Evolutionary conservation across 2,797 vertebrate genomes (phyloP).

Genomic region (Macrochelys suwanniensis): DNA sequence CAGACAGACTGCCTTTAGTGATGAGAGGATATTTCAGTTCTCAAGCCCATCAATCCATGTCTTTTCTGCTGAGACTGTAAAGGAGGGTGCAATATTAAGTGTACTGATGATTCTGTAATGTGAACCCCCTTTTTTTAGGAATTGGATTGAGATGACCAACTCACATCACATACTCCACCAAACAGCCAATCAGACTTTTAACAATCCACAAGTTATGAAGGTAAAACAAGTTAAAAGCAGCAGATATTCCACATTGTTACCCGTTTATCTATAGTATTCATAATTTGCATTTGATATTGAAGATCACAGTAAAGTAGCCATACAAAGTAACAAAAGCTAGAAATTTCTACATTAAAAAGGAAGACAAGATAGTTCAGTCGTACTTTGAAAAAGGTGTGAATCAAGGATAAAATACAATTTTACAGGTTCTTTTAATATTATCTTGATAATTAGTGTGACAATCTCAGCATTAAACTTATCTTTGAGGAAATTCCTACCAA

Average conservation of each 20-base stretch:
- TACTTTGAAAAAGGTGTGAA: not conserved
- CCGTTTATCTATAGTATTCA: not conserved
- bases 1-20: not conserved
- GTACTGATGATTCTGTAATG: not conserved
- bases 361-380: not conserved
- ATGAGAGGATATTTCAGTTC: not conserved
- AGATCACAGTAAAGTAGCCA: not conserved
- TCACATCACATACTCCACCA: rapidly evolving
- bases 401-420: not conserved
- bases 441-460: not conserved
- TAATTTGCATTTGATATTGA: not conserved
- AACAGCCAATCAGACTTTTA: not conserved
- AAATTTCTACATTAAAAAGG: not conserved
- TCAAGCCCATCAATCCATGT: not conserved
- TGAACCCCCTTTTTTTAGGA: not conserved
- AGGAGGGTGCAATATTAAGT: not conserved
- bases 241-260: not conserved
- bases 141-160: not conserved
- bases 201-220: not conserved
- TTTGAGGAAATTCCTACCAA: not conserved
- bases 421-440: not conserved
- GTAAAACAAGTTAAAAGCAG: not conserved
- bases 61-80: not conserved
- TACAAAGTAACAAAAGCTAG: rapidly evolving
- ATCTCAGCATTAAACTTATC: not conserved